Evolutionary conservation across 2,797 vertebrate genomes (phyloP), one percentile per base, ranked within the genome.

Genomic region (Myotis daubentonii): DNA sequence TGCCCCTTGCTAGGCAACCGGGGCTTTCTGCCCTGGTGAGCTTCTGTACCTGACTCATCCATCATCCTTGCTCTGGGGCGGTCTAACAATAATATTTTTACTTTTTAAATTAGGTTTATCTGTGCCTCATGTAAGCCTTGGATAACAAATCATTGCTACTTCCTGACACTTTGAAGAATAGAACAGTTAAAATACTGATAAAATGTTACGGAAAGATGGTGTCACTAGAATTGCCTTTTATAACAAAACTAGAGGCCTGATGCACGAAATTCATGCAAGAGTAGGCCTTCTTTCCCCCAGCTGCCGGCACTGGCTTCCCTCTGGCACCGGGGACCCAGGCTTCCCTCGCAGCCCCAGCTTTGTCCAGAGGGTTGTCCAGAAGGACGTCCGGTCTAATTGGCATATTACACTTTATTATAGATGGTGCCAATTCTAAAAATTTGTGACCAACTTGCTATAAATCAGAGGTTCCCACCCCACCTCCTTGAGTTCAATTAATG

Each of bases 31-130:
- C 23, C 55, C 55, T 57, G 55, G 53, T 57, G 55, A 25, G 55
- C 25, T 25, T 57, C 55, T 57, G 55, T 57, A 57, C 9, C 23
- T 25, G 55, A 23, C 55, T 23, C 23, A 57, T 10, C 55, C 55
- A 57, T 57, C 55, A 57, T 57, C 55, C 23, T 57, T 57, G 55
- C 3, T 57, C 55, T 25, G 23, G 9, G 3, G 8, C 19, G 0
- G 53, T 53, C 8, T 55, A 55, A 55, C 53, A 62, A 30, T 62
- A 38, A 47, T 89, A 30, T 41, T 93, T 84, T 93, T 79, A 15
- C 22, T 76, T 95, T 7, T 89, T 68, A 47, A 78, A 41, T 38
- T 88, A 33, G 25, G 80, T 82, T 95, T 94, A 82, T 85, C 62
- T 62, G 22, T 95, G 65, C 44, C 28, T 84, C 30, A 13, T 33